phyloP scores from a whole-genome alignment of 2,113 vertebrate species.

The Gulo gulo region DNA sequence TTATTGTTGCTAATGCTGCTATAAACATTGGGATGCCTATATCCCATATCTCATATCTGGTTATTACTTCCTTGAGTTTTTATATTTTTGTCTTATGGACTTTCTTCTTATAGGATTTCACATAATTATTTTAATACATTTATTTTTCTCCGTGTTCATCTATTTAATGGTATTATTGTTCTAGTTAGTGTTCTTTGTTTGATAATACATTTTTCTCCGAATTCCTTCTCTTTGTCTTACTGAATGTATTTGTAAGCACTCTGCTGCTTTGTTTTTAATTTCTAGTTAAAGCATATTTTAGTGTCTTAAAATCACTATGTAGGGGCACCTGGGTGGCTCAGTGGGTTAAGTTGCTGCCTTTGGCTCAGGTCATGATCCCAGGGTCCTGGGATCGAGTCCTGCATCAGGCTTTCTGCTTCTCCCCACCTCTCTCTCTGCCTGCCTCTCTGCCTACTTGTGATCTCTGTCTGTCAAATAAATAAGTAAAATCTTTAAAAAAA shows the following conservation, averaged over 20 bases:
- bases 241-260: not conserved
- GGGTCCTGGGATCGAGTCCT: too few relatives aligned
- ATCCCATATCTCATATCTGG: not conserved
- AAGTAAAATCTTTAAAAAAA: too few relatives aligned
- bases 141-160: not conserved
- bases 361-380: too few relatives aligned
- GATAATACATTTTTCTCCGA: not conserved
- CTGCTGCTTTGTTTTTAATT: not conserved
- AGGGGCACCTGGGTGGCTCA: not conserved
- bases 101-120: not conserved
- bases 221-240: not conserved
- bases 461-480: too few relatives aligned
- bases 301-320: not conserved
- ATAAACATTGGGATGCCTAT: not conserved
- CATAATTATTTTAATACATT: not conserved
- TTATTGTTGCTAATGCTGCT: not conserved
- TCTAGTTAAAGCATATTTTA: not conserved
- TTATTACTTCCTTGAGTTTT: not conserved
- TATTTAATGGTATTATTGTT: not conserved
- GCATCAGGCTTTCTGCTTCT: too few relatives aligned
- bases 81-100: not conserved
- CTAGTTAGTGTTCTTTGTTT: not conserved
- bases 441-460: too few relatives aligned
- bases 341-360: too few relatives aligned
- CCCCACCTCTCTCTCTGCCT: too few relatives aligned